These are phyloP conservation scores for Anisognathus igniventris DNA, from an alignment of 2,797 vertebrate genomes.

Conservation along the genomic window DNA sequence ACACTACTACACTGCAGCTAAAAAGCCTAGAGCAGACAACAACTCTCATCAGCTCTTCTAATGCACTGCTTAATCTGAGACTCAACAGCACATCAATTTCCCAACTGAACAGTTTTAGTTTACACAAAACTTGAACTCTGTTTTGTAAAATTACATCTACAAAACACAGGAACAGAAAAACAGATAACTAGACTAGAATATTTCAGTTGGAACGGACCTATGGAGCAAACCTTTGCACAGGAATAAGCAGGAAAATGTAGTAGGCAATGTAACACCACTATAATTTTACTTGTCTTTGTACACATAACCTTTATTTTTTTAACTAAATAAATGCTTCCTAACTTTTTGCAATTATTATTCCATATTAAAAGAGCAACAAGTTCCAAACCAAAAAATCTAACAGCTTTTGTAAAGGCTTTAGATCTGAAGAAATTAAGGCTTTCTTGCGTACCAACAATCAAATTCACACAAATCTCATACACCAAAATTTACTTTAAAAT, in stretches of 20 bases:
- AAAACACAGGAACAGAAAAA: neutral
- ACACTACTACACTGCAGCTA: neutral
- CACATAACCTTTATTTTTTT: neutral
- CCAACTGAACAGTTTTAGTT: neutral
- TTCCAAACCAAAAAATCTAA: neutral
- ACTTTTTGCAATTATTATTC: neutral
- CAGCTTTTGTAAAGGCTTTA: neutral
- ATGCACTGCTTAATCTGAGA: neutral
- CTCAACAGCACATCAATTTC: neutral
- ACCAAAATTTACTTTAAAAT: neutral
- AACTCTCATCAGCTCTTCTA: neutral
- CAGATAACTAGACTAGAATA: neutral
- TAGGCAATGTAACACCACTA: rapidly evolving
- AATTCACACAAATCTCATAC: neutral
- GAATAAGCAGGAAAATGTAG: neutral
- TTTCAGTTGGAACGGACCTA: neutral
- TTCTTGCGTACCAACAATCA: neutral
- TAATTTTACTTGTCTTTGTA: neutral
- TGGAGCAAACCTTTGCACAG: neutral
- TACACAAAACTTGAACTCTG: neutral
- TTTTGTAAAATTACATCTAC: neutral
- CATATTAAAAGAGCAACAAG: neutral
- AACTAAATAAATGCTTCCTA: neutral
- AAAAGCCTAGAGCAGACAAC: neutral
- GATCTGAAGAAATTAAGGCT: neutral